Percentiles rank a stretch among this genome's conserved stretches.
Conservation (phyloP, 2,888 invertebrate genomes). For the Nymphalis urticae region DNA sequence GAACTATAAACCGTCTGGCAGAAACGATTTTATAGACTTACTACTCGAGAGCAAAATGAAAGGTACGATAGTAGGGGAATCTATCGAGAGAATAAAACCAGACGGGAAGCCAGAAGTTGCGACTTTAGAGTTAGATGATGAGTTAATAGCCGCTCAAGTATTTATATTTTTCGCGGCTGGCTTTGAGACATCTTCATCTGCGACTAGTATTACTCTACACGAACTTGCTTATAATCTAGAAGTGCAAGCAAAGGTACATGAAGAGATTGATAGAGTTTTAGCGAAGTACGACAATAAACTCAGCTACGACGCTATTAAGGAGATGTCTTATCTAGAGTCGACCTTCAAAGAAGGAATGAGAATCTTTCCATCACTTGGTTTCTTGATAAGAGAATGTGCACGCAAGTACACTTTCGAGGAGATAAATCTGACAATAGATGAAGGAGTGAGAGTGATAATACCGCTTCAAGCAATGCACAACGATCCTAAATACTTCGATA, state of each 20-base stretch:
- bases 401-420: conserved; percentile 5
- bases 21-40: conserved; percentile 36
- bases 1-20: conserved; percentile 12
- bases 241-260: conserved; percentile 39
- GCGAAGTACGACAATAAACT: conserved; percentile 41
- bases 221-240: conserved; percentile 41
- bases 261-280: conserved; percentile 42
- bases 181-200: conserved; percentile 51
- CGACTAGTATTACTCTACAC: conserved; percentile 41
- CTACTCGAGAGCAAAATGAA: conserved; percentile 33
- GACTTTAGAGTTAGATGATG: background rate
- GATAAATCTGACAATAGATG: conserved; percentile 44
- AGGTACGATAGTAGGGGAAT: conserved; percentile 33
- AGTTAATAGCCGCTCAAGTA: conserved; percentile 10
- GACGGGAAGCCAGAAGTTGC: background rate
- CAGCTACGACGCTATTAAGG: conserved; percentile 43
- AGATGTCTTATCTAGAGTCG: conserved; percentile 38
- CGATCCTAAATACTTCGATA: conserved; percentile 58
- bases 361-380: conserved; percentile 41
- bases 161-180: conserved; percentile 52
- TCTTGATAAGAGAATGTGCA: conserved; percentile 38
- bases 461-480: conserved; percentile 58
- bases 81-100: conserved; percentile 28
- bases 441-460: conserved; percentile 44
- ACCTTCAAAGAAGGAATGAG: conserved; percentile 39